These are phyloP conservation scores for Luidia sarsii DNA, from an alignment of 53 echinoderm and acorn worm genomes.

Conservation along the genomic window DNA sequence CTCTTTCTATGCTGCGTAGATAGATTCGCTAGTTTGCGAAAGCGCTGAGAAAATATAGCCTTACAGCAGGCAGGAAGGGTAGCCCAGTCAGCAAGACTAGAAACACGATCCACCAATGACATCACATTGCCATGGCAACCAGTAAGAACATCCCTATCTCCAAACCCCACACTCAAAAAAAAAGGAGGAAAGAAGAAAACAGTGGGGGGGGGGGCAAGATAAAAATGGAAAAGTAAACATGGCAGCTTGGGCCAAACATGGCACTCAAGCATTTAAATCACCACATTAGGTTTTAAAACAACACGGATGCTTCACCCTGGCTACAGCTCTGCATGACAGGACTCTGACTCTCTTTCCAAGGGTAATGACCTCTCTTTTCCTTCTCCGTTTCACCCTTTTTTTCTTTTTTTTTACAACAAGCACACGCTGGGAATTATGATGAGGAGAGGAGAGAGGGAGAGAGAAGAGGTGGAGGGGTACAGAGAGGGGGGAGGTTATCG, in stretches of 20 bases:
- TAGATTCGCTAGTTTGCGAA: no score
- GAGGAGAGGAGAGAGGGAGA: no score
- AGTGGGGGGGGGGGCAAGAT: no score
- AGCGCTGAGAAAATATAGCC: no score
- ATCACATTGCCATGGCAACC: constrained; percentile 27
- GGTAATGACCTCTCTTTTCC: neutral
- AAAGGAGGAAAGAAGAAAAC: neutral
- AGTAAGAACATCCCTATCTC: neutral
- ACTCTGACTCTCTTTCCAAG: neutral
- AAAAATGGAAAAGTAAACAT: no score
- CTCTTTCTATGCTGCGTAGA: no score
- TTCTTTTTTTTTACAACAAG: neutral
- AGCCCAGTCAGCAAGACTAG: no score
- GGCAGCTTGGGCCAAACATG: neutral
- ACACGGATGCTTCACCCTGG: neutral
- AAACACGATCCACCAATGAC: constrained; percentile 31
- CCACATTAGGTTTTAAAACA: constrained; percentile 16
- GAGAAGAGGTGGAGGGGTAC: no score
- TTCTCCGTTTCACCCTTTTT: no score
- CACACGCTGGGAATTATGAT: neutral
- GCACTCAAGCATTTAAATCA: constrained; percentile 6
- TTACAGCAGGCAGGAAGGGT: no score
- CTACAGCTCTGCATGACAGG: neutral
- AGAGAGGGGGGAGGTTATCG: no score
- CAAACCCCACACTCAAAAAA: neutral